A percentile compares a stretch with the other conserved stretches of the same genome.
phyloP scores from a whole-genome alignment of 2,113 vertebrate genomes.

The Odocoileus hemionus region DNA sequence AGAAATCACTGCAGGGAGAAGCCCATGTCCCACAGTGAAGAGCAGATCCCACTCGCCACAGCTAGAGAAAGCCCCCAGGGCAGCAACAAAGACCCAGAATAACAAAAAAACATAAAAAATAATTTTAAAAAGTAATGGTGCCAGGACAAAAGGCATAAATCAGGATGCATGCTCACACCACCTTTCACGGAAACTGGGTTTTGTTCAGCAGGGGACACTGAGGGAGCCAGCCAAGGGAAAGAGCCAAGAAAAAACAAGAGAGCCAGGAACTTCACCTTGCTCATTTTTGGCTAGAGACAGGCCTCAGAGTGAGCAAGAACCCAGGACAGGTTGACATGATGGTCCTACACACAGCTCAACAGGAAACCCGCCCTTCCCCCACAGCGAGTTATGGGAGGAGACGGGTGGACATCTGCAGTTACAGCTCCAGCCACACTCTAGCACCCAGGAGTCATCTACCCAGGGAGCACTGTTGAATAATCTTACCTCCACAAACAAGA shows the following conservation, averaged over 20 bases:
- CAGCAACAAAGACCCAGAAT: neutral
- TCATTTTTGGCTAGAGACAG: neutral
- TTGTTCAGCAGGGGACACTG: neutral
- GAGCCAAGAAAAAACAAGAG: neutral
- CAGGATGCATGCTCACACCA: neutral
- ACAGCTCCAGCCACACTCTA: neutral
- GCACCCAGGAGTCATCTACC: too few relatives aligned
- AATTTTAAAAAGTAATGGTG: neutral
- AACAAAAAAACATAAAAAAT: neutral
- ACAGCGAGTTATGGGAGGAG: accelerated
- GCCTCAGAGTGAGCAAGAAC: neutral
- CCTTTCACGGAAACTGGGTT: neutral
- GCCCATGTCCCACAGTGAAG: neutral
- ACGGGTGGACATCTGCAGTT: accelerated
- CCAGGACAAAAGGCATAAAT: neutral
- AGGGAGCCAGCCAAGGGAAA: neutral
- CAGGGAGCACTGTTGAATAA: neutral
- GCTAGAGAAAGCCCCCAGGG: neutral
- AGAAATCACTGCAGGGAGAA: accelerated
- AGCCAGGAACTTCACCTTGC: neutral
- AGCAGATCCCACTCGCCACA: neutral
- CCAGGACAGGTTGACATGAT: too few relatives aligned
- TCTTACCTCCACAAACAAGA: neutral
- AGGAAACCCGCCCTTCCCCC: neutral
- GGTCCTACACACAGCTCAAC: accelerated